Evolutionary conservation across 2,113 vertebrate genomes (phyloP).

Genomic region (Osmerus mordax): DNA sequence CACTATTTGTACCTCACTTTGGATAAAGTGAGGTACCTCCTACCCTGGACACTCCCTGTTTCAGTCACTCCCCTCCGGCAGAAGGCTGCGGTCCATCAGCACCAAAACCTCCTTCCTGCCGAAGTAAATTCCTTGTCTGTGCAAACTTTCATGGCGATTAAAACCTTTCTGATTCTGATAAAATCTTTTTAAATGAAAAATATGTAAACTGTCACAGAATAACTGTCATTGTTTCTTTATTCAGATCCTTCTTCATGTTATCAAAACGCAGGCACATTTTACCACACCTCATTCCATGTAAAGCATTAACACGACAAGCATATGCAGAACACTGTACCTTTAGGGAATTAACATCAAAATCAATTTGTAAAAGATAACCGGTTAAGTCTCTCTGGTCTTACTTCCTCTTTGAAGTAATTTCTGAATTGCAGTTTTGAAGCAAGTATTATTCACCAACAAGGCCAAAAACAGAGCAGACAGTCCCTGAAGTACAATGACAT

Average conservation of each 20-base stretch:
- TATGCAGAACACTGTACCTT: constrained; percentile 72
- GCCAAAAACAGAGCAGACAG: constrained; percentile 32
- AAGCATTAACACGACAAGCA: constrained; percentile 52
- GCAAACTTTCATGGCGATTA: no score
- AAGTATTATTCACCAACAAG: constrained; percentile 30
- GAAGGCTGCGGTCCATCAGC: no score
- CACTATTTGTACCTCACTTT: no score
- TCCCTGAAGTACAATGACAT: constrained; percentile 59
- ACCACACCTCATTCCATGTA: constrained; percentile 58
- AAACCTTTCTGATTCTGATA: no score
- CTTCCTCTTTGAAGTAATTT: constrained; percentile 41
- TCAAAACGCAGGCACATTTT: constrained; percentile 45
- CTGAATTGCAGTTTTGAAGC: constrained; percentile 35
- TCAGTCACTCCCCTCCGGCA: no score
- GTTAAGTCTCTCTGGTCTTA: constrained; percentile 31
- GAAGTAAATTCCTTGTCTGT: no score
- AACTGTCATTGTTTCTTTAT: background rate
- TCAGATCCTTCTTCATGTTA: background rate
- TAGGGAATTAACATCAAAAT: constrained; percentile 53
- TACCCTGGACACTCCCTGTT: no score
- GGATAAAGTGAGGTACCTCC: no score
- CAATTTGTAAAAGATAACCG: constrained; percentile 30
- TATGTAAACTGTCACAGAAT: constrained; percentile 39
- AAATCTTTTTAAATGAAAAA: constrained; percentile 12
- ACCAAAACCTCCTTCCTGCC: no score